Base-by-base conservation (phyloP, 1,140 invertebrate species). In the Holotrichia oblita region DNA sequence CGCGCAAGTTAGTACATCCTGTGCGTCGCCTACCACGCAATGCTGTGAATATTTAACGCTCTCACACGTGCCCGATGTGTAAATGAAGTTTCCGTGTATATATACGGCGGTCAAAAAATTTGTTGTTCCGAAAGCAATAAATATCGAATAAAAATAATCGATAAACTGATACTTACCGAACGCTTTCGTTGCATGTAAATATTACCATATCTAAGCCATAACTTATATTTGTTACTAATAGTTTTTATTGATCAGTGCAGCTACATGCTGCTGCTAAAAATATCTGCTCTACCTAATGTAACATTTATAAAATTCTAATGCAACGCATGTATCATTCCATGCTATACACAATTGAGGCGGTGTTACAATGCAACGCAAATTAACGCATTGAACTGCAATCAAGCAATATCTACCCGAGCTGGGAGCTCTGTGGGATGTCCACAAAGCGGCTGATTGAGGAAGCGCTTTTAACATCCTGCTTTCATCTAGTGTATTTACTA, bases 361-460 rank as follows among this genome's bases (percentile, higher is more conserved):
- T n/a, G 27, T 27, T 34, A 22, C 24, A 69, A 69, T 69, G 24
- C 27, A 34, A 69, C 9, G 22, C 20, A 27, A 69, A 22, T 69
- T 69, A 69, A 69, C 61, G 22, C 22, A 34, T 69, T 34, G 7
- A 22, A 69, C 61, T 20, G 61, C 61, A 69, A 69, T 69, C 61
- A 69, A 34, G 61, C 61, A 34, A 9, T 6, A 69, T 69, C 61
- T 20, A 69, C 6, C 61, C 61, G 27, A 22, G 61, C 3, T 10
- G 22, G n/a, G n/a, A 7, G 14, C 48, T 17, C 2, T 64, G 20
- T 69, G 22, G 61, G 27, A 34, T 10, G 27, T 34, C 61, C 61
- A 69, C 61, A 69, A 69, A 69, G 61, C 20, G 61, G 22, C 22
- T 69, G 61, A 69, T 69, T 69, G 61, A 69, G 61, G 61, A 69